phyloP scores from a whole-genome alignment of 2,113 vertebrate species.

The Proteles cristata region DNA sequence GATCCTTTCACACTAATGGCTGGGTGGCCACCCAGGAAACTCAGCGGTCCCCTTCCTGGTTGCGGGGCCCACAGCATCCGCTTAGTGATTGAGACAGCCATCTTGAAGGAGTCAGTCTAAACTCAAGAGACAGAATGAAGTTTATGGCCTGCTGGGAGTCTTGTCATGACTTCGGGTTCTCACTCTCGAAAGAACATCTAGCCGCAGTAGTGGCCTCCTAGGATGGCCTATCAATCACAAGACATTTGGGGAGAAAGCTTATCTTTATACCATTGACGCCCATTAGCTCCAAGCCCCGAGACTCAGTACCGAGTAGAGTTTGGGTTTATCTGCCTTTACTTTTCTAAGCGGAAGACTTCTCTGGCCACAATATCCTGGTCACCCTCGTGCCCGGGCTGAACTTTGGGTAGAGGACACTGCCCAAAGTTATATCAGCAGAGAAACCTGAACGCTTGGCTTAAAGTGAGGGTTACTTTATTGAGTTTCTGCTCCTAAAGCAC shows the following conservation, averaged over 20 bases:
- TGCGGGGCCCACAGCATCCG: no score
- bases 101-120: background rate
- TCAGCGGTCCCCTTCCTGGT: background rate
- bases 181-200: background rate
- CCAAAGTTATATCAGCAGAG: background rate
- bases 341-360: background rate
- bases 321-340: background rate
- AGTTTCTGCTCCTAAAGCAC: constrained; percentile 69
- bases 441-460: background rate
- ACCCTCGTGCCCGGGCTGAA: background rate
- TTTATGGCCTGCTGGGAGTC: background rate
- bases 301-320: background rate
- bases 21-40: background rate
- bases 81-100: background rate
- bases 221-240: background rate
- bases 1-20: background rate
- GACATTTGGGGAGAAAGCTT: background rate
- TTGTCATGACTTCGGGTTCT: background rate
- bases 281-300: background rate
- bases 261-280: background rate
- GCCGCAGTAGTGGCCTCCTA: background rate
- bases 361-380: background rate
- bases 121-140: background rate
- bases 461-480: constrained; percentile 80
- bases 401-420: background rate